Base-by-base conservation (phyloP, 2,797 vertebrate genomes). In the Aphelocoma californica region DNA sequence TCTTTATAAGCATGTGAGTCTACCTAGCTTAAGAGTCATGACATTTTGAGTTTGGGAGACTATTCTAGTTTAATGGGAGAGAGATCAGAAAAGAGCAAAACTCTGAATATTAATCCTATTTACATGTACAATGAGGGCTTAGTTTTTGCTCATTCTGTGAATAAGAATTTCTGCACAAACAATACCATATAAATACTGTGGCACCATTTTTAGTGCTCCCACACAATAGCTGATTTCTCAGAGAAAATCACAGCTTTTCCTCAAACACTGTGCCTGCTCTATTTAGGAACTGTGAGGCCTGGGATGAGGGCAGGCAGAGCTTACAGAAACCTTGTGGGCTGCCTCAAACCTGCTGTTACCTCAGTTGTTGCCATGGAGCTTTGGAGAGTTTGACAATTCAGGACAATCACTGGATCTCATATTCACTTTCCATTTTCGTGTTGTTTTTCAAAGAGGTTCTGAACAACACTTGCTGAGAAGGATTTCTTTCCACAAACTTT, bases 341-440 rank as follows among this genome's bases (percentile, higher is more conserved):
- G 90, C n/a, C 47, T 94, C 54, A 92, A 81, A 94, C 44, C 51
- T 75, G 70, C 79, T 95, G 91, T 84, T 95, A 81, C 89, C 69
- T 90, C 72, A 53, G 36, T 79, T 82, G 92, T 96, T 96, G 89
- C 96, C 84, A 96, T 92, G 85, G 91, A 91, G 85, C 81, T 91
- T 82, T 60, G 69, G 69, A 89, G 79, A 85, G 69, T 92, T 74
- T 91, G 89, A 80, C 81, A 92, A 40, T 75, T 87, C 67, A 89
- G 56, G 84, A 81, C 81, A 87, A 79, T 89, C 56, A 53, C 31
- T 51, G 48, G 74, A 89, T 93, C 40, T 44, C 36, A 48, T 82
- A 69, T 69, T 92, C 6, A 1, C 47, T 79, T 58, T 64, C 15
- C 29, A 85, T 75, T 91, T 92, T 88, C 60, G 73, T 51, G 58